Conservation (phyloP, 2,113 vertebrate species). For the Mola mola region DNA sequence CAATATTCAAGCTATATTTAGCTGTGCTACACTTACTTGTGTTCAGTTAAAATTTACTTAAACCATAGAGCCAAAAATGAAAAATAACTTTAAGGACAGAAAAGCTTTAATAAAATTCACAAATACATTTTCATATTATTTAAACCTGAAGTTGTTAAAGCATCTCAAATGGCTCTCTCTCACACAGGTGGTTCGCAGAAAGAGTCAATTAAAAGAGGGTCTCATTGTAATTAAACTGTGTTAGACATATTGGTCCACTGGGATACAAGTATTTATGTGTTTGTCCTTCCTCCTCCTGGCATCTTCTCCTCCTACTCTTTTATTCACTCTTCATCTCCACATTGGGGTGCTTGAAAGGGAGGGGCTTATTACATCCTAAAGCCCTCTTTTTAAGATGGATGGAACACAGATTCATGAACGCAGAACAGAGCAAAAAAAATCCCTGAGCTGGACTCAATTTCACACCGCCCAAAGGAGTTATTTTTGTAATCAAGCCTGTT, state of each 20-base stretch:
- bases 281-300: slow-evolving; percentile 66
- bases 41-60: not conserved
- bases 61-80: not conserved
- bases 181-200: too few species aligned
- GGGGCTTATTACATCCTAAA: slow-evolving; percentile 49
- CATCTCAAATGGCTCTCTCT: too few species aligned
- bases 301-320: slow-evolving; percentile 57
- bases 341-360: slow-evolving; percentile 37
- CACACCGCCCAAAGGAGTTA: not conserved
- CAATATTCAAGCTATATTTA: not conserved
- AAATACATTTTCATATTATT: slow-evolving; percentile 34
- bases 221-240: slow-evolving; percentile 67
- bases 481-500: not conserved
- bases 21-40: not conserved
- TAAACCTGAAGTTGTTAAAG: too few species aligned
- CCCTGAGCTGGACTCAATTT: not conserved
- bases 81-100: not conserved
- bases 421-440: not conserved
- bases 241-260: slow-evolving; percentile 56
- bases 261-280: slow-evolving; percentile 51
- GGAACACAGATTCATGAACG: slow-evolving; percentile 8
- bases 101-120: not conserved
- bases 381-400: slow-evolving; percentile 2
- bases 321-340: slow-evolving; percentile 39
- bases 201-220: slow-evolving; percentile 72